These are phyloP conservation scores for Sitta carolinensis DNA, from an alignment of 2,797 vertebrate genomes.

Conservation along the genomic window DNA sequence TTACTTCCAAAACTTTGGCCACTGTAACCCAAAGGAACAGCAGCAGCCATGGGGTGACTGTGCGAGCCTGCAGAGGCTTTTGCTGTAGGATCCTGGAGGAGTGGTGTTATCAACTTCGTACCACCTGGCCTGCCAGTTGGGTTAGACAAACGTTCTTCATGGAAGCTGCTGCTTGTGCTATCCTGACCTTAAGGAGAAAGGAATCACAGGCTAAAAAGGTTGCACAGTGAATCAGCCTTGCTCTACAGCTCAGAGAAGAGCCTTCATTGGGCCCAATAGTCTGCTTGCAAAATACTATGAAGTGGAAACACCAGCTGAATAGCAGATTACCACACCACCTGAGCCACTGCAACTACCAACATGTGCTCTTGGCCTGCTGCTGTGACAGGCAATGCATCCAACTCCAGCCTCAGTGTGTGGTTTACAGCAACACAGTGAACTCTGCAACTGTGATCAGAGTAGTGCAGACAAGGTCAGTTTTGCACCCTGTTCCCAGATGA, in stretches of 20 bases:
- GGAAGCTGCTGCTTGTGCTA: neutral
- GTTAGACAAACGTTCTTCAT: conserved; percentile 20
- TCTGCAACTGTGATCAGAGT: neutral
- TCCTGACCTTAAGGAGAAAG: conserved; percentile 58
- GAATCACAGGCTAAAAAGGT: neutral
- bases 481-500: neutral
- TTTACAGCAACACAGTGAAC: neutral
- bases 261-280: accelerated
- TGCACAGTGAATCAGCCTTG: neutral
- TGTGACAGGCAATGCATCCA: neutral
- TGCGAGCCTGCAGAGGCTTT: conserved; percentile 61
- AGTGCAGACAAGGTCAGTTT: neutral
- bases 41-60: neutral
- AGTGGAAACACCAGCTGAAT: neutral
- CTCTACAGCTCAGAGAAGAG: neutral
- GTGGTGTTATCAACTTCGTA: conserved; percentile 61
- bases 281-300: neutral
- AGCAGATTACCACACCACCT: neutral
- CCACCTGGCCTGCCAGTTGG: conserved; percentile 58
- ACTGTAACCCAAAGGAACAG: conserved; percentile 15
- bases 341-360: neutral
- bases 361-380: neutral
- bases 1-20: conserved; percentile 77
- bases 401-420: neutral
- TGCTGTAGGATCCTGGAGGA: conserved; percentile 35